Conservation (phyloP, 1,140 invertebrate genomes). For the Daktulosphaira vitifoliae region DNA sequence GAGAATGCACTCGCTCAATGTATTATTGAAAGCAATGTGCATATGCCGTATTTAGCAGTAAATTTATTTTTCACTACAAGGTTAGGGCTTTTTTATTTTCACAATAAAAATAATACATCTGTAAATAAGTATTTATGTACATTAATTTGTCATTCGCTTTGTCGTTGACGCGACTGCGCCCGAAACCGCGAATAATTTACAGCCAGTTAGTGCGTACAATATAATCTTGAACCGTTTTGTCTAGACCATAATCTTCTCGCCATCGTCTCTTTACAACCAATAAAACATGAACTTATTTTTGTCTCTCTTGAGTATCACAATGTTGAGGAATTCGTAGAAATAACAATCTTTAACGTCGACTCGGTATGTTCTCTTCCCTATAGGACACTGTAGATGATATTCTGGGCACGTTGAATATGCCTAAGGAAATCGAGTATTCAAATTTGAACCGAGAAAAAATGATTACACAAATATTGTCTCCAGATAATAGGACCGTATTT, state of each 20-base stretch:
- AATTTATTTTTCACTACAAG: too few relatives aligned
- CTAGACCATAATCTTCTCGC: neutral
- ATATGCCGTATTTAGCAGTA: too few relatives aligned
- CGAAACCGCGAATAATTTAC: too few relatives aligned
- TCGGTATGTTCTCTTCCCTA: neutral
- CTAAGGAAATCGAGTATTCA: conserved; percentile 1
- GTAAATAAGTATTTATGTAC: too few relatives aligned
- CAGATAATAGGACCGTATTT: conserved; percentile 13
- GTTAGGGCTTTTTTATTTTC: too few relatives aligned
- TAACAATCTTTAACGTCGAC: neutral
- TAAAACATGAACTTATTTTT: conserved; percentile 13
- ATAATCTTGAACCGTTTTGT: neutral
- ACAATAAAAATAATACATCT: too few relatives aligned
- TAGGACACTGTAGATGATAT: neutral
- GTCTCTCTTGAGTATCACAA: neutral
- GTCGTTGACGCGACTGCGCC: too few relatives aligned
- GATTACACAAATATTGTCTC: neutral
- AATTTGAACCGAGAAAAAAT: neutral
- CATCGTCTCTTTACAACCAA: neutral
- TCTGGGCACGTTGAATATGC: neutral
- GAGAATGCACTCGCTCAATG: too few relatives aligned
- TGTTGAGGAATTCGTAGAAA: conserved; percentile 22
- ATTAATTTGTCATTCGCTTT: too few relatives aligned
- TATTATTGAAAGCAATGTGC: too few relatives aligned
- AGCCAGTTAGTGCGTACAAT: too few relatives aligned